These are phyloP conservation scores for Lepidotrigona ventralis DNA, from an alignment of 1,140 invertebrate species.

Conservation along the genomic window DNA sequence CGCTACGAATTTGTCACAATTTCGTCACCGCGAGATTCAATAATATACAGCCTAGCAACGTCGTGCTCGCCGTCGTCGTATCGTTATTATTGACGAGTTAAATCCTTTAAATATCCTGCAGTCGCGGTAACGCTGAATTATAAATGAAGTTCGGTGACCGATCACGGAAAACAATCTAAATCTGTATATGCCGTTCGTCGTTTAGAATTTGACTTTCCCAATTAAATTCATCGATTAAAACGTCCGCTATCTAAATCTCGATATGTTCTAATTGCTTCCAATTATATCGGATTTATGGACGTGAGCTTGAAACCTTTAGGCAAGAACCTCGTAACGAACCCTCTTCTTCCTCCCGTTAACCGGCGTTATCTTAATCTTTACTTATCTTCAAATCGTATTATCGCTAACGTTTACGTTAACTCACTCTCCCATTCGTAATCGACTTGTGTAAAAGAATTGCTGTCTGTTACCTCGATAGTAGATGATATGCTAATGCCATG, in stretches of 20 bases:
- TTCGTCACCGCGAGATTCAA: slow-evolving; percentile 53
- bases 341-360: not conserved
- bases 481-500: not conserved
- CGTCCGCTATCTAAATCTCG: not conserved
- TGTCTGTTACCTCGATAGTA: not conserved
- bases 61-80: slow-evolving; percentile 12
- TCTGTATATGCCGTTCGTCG: not conserved
- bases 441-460: not conserved
- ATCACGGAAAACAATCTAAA: not conserved
- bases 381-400: slow-evolving; percentile 45
- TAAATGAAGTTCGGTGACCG: slow-evolving; percentile 59
- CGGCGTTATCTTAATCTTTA: slow-evolving; percentile 51
- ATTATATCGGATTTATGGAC: slow-evolving; percentile 39
- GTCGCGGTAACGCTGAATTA: slow-evolving; percentile 41
- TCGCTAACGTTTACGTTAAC: not conserved
- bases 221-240: slow-evolving; percentile 34
- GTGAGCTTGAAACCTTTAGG: not conserved
- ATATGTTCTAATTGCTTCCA: slow-evolving; percentile 38
- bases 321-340: slow-evolving; percentile 18
- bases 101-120: slow-evolving; percentile 22
- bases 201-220: slow-evolving; percentile 22
- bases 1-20: slow-evolving; percentile 57
- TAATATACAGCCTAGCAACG: slow-evolving; percentile 46
- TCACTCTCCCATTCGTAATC: not conserved
- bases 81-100: slow-evolving; percentile 22